Conservation (phyloP, 1,140 invertebrate genomes). For the Octopus sinensis region DNA sequence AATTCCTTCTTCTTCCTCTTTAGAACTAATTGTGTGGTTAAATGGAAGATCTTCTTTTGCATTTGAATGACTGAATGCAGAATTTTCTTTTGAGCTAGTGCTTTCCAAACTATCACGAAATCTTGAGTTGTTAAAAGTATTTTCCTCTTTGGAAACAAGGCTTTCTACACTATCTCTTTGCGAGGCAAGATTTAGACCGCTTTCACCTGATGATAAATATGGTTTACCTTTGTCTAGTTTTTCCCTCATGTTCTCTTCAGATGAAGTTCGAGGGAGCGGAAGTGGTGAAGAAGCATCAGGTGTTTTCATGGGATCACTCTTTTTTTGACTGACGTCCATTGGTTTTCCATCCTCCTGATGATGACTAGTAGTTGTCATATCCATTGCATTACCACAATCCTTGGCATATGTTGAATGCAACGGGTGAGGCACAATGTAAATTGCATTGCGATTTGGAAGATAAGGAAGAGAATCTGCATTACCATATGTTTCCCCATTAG, state of each 20-base stretch:
- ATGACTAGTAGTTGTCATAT: conserved; percentile 17
- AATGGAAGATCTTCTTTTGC: background rate
- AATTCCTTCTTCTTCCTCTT: conserved; percentile 10
- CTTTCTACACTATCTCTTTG: background rate
- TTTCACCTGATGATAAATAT: background rate
- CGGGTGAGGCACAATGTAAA: conserved; percentile 45
- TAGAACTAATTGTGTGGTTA: background rate
- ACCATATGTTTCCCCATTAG: conserved; percentile 18
- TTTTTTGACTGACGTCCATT: conserved; percentile 37
- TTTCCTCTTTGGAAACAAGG: background rate
- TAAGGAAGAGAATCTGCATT: conserved; percentile 26
- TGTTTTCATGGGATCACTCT: conserved; percentile 10
- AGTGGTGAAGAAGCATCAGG: background rate
- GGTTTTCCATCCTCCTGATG: conserved; percentile 28
- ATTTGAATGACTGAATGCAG: background rate
- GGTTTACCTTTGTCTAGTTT: background rate
- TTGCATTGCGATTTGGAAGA: conserved; percentile 50
- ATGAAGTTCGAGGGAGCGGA: conserved; percentile 18
- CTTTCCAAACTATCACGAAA: background rate
- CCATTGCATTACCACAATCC: conserved; percentile 3
- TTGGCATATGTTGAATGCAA: conserved; percentile 26
- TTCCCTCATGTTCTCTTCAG: background rate
- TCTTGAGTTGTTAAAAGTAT: background rate
- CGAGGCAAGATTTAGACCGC: background rate
- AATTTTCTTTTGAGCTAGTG: background rate